phyloP scores from a whole-genome alignment of 1,140 invertebrate species.

The Latrodectus geometricus region DNA sequence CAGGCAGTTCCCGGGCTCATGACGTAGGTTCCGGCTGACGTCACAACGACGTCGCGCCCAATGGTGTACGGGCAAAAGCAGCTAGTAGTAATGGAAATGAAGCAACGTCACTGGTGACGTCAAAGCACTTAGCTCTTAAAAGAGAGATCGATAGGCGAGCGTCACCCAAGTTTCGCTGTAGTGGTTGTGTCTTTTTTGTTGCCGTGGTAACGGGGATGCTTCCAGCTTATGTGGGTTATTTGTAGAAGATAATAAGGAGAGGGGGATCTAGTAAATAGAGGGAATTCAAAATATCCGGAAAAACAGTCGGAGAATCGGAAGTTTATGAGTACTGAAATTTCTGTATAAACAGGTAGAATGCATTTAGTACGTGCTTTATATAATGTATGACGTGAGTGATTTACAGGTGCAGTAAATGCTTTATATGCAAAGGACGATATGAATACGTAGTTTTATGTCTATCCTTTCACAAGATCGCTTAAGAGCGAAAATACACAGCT shows the following conservation, averaged over 20 bases:
- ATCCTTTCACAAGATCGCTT: not conserved
- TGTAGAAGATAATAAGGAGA: conserved; percentile 14
- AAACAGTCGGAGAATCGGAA: not conserved
- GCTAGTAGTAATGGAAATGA: not conserved
- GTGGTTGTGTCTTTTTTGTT: conserved; percentile 25
- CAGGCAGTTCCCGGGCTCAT: conserved; percentile 35
- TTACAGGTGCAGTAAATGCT: too few species aligned
- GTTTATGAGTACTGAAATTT: too few species aligned
- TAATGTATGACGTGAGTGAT: too few species aligned
- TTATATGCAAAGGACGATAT: too few species aligned
- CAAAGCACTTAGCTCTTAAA: conserved; percentile 11
- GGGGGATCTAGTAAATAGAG: not conserved
- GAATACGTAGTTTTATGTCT: not conserved
- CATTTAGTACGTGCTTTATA: too few species aligned
- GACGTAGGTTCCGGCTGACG: conserved; percentile 39
- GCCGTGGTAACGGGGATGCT: not conserved
- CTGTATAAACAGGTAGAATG: too few species aligned
- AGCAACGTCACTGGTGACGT: conserved; percentile 52
- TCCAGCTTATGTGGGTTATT: conserved; percentile 1
- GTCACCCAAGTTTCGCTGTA: conserved; percentile 4
- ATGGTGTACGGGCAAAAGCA: conserved; percentile 38
- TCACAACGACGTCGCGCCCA: conserved; percentile 51
- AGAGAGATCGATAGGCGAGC: conserved; percentile 6
- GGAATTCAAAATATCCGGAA: conserved; percentile 27
- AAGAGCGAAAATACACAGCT: not conserved